Evolutionary conservation across 2,113 vertebrate species (phyloP).

Genomic region (Centropristis striata): DNA sequence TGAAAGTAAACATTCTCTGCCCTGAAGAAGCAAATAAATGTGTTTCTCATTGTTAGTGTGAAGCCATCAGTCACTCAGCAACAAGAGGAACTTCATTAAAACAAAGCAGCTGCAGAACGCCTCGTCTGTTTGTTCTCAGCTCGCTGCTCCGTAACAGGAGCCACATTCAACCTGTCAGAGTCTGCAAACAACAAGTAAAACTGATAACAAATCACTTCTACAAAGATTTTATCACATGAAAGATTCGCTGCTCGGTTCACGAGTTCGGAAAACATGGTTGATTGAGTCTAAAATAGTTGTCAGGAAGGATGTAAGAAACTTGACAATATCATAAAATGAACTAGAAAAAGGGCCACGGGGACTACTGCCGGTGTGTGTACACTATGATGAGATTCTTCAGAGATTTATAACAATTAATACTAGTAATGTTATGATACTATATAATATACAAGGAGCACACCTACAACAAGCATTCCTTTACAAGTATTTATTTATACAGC

Average conservation of each 20-base stretch:
- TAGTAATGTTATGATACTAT: too few species aligned
- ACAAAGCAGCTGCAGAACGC: conserved; percentile 25
- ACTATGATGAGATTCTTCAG: too few species aligned
- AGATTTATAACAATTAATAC: too few species aligned
- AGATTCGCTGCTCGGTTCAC: background rate
- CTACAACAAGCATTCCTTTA: too few species aligned
- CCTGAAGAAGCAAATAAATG: background rate
- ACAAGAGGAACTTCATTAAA: conserved; percentile 43
- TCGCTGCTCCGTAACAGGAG: background rate
- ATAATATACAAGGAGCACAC: too few species aligned
- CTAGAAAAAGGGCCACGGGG: too few species aligned
- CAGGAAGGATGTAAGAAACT: background rate
- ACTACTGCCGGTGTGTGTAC: too few species aligned
- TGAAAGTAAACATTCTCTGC: conserved; percentile 13
- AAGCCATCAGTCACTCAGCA: conserved; percentile 36
- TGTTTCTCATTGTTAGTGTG: conserved; percentile 7
- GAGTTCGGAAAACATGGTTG: background rate
- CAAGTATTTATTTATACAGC: too few species aligned
- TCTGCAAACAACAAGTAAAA: too few species aligned
- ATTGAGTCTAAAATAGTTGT: background rate
- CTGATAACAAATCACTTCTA: background rate
- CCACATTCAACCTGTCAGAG: too few species aligned
- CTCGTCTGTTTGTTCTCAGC: conserved; percentile 20
- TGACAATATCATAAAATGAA: background rate
- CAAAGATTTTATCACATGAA: background rate